A percentile compares a stretch with the other conserved stretches of the same genome.
Evolutionary conservation across 2,113 vertebrate genomes (phyloP).

Genomic region (Antigone vipio): DNA sequence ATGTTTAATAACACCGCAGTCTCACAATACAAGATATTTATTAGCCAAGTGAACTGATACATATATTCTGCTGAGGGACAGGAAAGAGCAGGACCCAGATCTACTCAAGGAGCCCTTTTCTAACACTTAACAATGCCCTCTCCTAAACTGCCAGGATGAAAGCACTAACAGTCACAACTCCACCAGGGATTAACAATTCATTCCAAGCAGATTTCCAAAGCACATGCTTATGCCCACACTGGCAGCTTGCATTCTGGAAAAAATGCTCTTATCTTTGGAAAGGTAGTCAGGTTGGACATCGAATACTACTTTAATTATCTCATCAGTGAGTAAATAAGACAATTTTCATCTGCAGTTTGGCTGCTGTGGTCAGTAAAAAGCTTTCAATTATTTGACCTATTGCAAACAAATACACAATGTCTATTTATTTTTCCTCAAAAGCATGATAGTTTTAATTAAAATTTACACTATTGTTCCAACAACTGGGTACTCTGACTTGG

Average conservation of each 20-base stretch:
- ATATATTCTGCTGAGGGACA: not conserved
- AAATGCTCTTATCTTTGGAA: not conserved
- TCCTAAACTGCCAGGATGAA: not conserved
- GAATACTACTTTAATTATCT: not conserved
- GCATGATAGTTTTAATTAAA: not conserved
- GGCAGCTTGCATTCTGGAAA: not conserved
- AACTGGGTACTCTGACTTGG: not conserved
- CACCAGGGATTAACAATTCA: not conserved
- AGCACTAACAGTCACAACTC: not conserved
- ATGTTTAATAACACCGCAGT: not conserved
- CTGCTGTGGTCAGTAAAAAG: not conserved
- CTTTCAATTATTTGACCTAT: not conserved
- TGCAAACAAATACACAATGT: not conserved
- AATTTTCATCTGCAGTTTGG: not conserved
- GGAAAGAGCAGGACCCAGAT: not conserved
- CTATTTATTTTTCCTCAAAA: not conserved
- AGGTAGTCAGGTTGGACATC: not conserved
- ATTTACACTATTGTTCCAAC: not conserved
- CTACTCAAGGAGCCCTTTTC: not conserved
- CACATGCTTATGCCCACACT: not conserved
- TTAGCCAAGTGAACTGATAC: not conserved
- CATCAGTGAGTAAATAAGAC: not conserved
- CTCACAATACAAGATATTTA: not conserved
- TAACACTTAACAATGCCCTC: not conserved
- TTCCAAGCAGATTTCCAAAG: slow-evolving; percentile 13